Percentiles rank a stretch among this genome's conserved stretches.
Evolutionary conservation across 1,140 invertebrate genomes (phyloP).

Genomic region (Metopolophium dirhodum): DNA sequence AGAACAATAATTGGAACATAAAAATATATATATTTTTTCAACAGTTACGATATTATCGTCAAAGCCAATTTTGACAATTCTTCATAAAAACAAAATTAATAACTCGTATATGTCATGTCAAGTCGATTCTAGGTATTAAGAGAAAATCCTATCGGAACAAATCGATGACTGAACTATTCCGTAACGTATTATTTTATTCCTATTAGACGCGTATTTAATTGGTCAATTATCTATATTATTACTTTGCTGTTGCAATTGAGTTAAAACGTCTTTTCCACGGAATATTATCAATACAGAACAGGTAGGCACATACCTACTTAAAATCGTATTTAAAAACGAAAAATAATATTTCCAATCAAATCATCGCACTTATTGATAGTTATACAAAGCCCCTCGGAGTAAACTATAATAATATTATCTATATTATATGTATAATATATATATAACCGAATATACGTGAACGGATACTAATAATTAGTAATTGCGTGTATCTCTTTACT

Average conservation of each 20-base stretch:
- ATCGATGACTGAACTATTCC: neutral
- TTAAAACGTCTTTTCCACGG: neutral
- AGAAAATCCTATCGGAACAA: neutral
- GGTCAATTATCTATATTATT: neutral
- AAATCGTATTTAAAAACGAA: neutral
- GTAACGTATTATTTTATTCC: conserved; percentile 17
- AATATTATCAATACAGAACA: neutral
- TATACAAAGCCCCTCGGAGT: neutral
- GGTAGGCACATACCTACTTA: neutral
- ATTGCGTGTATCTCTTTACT: neutral
- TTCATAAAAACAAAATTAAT: neutral
- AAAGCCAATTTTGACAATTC: neutral
- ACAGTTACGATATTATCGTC: neutral
- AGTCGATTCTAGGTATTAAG: neutral
- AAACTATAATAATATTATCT: neutral
- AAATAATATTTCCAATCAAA: neutral
- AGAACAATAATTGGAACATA: neutral
- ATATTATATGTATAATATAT: neutral
- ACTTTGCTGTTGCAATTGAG: neutral
- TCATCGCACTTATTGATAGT: neutral
- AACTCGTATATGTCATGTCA: neutral
- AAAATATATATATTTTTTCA: neutral
- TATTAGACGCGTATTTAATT: neutral
- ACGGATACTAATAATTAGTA: neutral
- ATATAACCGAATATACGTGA: neutral